A percentile compares a stretch with the other conserved stretches of the same genome.
Conservation (phyloP, 2,113 vertebrate genomes). For the Setophaga kirtlandii region DNA sequence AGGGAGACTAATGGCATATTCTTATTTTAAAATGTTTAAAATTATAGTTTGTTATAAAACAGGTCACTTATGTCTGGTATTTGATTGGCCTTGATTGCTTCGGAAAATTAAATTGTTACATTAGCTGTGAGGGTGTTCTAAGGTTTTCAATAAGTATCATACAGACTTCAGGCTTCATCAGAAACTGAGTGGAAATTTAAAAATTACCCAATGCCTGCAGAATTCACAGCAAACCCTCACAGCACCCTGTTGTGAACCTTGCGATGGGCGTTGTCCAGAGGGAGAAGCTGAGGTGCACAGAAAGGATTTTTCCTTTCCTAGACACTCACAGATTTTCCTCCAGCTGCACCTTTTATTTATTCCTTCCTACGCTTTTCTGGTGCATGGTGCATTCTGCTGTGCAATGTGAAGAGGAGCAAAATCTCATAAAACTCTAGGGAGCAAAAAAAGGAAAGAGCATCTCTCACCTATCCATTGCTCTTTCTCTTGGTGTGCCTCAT, state of each 20-base stretch:
- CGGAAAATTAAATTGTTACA: constrained; percentile 3
- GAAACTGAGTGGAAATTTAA: not conserved
- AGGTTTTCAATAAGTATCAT: constrained; percentile 10
- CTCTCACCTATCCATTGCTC: not conserved
- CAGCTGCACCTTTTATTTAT: not conserved
- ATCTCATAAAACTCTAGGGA: not conserved
- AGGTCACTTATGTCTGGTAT: not conserved
- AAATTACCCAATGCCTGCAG: not conserved
- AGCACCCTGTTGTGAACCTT: not conserved
- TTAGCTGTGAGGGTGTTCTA: not conserved
- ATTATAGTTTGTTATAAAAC: constrained; percentile 17
- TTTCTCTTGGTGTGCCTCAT: not conserved
- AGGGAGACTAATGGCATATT: not conserved
- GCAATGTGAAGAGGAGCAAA: not conserved
- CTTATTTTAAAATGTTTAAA: constrained; percentile 40
- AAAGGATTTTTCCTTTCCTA: not conserved
- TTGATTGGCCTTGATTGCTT: constrained; percentile 41
- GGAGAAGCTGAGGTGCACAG: not conserved
- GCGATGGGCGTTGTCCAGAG: not conserved
- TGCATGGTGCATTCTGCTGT: not conserved
- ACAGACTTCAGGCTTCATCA: not conserved
- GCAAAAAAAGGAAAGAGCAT: not conserved
- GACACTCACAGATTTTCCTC: not conserved
- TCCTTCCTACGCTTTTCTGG: not conserved
- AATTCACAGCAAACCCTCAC: not conserved